Percentiles rank a stretch among this genome's conserved stretches.
These are phyloP conservation scores for Phoebastria nigripes DNA, from an alignment of 2,797 vertebrate genomes.

Conservation along the genomic window DNA sequence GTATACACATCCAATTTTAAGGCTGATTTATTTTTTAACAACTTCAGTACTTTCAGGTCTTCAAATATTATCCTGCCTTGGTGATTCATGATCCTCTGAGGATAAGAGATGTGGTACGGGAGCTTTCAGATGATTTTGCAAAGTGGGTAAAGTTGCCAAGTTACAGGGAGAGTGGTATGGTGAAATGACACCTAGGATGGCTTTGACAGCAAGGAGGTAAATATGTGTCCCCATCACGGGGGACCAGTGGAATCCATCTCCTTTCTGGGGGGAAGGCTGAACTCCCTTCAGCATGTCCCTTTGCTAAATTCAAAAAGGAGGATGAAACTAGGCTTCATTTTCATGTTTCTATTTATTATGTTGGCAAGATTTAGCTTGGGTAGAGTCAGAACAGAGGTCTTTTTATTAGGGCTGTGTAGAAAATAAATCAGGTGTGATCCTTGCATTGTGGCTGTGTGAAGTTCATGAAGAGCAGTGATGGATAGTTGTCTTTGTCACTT, in stretches of 20 bases:
- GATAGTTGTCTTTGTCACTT: not conserved
- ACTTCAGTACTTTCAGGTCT: not conserved
- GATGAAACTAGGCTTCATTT: not conserved
- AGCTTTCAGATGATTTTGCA: not conserved
- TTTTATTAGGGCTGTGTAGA: not conserved
- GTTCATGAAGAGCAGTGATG: not conserved
- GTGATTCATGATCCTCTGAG: not conserved
- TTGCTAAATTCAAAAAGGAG: not conserved
- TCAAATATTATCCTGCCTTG: constrained; percentile 13
- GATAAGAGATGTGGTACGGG: not conserved
- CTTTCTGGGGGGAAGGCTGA: not conserved
- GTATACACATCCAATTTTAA: not conserved
- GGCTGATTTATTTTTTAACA: constrained; percentile 38
- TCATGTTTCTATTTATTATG: not conserved
- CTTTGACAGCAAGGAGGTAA: not conserved
- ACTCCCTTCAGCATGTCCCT: not conserved
- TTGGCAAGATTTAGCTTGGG: not conserved
- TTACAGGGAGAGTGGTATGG: not conserved
- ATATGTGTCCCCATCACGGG: not conserved
- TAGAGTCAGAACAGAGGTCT: not conserved
- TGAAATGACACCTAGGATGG: not conserved
- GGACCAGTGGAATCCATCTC: not conserved
- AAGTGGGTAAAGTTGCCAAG: not conserved
- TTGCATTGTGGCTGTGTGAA: not conserved
- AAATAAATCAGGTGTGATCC: not conserved